Conservation (phyloP, 2,797 vertebrate genomes). For the Myiothlypis chrysogaster region DNA sequence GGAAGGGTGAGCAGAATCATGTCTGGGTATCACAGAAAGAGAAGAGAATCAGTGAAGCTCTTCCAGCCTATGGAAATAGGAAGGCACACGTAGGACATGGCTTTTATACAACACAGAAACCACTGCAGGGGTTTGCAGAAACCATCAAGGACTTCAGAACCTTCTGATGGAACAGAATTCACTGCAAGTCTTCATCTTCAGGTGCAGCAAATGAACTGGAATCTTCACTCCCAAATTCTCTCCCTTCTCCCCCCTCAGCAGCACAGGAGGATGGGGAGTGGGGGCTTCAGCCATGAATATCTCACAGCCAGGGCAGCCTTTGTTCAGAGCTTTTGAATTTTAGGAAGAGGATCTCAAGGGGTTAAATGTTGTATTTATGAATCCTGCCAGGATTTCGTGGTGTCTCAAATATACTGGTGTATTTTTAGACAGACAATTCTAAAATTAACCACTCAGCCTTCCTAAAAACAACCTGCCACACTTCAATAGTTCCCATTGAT, state of each 20-base stretch:
- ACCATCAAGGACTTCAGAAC: background rate
- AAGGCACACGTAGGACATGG: background rate
- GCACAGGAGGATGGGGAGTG: background rate
- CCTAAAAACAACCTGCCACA: conserved; percentile 9
- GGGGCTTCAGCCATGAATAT: rapidly evolving
- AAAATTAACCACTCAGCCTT: conserved; percentile 7
- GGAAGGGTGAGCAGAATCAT: background rate
- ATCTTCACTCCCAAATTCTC: background rate
- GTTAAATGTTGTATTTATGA: background rate
- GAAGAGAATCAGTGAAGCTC: background rate
- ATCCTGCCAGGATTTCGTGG: background rate
- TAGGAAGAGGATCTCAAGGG: background rate
- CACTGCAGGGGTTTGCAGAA: background rate
- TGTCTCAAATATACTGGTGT: background rate
- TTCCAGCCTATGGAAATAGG: background rate
- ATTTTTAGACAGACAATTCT: conserved; percentile 21
- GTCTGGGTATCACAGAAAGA: background rate
- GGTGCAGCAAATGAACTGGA: background rate
- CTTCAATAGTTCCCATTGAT: conserved; percentile 1
- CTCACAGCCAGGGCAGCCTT: background rate
- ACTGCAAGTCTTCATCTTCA: background rate
- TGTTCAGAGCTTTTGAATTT: background rate
- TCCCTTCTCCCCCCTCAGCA: background rate
- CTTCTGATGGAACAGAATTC: background rate
- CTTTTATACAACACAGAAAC: background rate